phyloP scores from a whole-genome alignment of 2,797 vertebrate genomes.

The Cyclura pinguis region DNA sequence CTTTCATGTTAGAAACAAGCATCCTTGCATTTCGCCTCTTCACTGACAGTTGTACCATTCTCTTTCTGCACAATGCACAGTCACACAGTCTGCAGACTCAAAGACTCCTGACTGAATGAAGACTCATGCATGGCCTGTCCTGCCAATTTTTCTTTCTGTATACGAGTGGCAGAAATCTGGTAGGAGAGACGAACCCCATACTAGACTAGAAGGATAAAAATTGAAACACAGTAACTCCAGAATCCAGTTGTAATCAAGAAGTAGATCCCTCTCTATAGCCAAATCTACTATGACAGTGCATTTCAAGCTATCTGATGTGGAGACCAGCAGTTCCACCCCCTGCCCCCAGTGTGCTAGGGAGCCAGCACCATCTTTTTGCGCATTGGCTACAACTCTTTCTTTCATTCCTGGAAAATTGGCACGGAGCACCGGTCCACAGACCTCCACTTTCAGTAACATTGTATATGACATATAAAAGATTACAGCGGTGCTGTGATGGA shows the following conservation, averaged over 20 bases:
- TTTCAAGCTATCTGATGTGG: no score
- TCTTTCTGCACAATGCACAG: slow-evolving; percentile 25
- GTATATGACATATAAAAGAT: background rate
- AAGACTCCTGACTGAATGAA: slow-evolving; percentile 60
- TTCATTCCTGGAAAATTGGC: background rate
- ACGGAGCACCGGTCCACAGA: no score
- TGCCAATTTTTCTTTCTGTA: slow-evolving; percentile 56
- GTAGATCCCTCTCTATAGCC: background rate
- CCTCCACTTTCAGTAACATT: background rate
- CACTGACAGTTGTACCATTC: slow-evolving; percentile 22
- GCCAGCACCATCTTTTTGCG: no score
- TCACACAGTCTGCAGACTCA: slow-evolving; percentile 59
- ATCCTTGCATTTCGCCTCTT: background rate
- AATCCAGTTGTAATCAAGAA: background rate
- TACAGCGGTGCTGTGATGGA: background rate
- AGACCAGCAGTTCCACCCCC: no score
- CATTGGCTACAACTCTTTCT: background rate
- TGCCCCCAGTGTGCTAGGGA: no score
- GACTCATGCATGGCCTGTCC: slow-evolving; percentile 60
- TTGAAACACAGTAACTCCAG: slow-evolving; percentile 20
- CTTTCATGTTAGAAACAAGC: slow-evolving; percentile 6
- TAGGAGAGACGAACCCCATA: slow-evolving; percentile 31
- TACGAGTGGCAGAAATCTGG: slow-evolving; percentile 44
- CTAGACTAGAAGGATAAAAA: slow-evolving; percentile 32
- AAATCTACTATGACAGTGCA: background rate